These are phyloP conservation scores for Heliconius congener DNA, from an alignment of 1,140 invertebrate species.

Conservation along the genomic window DNA sequence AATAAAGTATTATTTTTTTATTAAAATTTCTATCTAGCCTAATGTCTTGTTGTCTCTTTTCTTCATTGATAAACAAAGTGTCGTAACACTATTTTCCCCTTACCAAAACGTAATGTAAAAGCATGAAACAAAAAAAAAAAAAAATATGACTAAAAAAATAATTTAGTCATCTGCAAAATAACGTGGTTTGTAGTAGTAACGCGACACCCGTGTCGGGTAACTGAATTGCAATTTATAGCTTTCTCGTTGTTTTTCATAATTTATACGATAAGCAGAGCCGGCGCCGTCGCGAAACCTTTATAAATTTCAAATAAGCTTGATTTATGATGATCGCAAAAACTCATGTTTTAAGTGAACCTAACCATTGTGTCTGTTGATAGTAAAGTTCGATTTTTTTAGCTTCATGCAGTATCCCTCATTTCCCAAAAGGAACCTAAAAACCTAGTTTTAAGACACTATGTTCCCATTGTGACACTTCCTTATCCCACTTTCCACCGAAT, in stretches of 20 bases:
- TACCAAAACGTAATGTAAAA: background rate
- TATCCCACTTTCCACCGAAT: no score
- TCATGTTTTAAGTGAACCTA: slow-evolving; percentile 39
- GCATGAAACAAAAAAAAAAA: background rate
- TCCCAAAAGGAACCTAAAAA: no score
- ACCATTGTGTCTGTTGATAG: background rate
- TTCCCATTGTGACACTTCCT: no score
- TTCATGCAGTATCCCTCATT: no score
- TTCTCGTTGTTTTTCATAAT: slow-evolving; percentile 72
- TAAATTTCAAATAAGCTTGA: slow-evolving; percentile 71
- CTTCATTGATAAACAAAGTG: background rate
- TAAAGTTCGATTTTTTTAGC: background rate
- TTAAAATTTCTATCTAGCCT: no score
- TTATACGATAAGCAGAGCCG: slow-evolving; percentile 65
- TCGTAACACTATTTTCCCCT: background rate
- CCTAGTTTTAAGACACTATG: no score
- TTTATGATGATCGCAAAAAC: slow-evolving; percentile 57
- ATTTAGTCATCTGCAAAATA: slow-evolving; percentile 9
- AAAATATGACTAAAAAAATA: background rate
- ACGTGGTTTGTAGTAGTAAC: background rate
- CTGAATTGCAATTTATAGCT: slow-evolving; percentile 70
- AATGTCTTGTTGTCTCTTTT: no score
- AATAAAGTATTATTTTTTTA: no score
- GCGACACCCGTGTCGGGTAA: slow-evolving; percentile 53
- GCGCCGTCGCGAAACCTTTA: slow-evolving; percentile 57